phyloP scores from a whole-genome alignment of 2,113 vertebrate genomes.

The Mormyrus iriodes region DNA sequence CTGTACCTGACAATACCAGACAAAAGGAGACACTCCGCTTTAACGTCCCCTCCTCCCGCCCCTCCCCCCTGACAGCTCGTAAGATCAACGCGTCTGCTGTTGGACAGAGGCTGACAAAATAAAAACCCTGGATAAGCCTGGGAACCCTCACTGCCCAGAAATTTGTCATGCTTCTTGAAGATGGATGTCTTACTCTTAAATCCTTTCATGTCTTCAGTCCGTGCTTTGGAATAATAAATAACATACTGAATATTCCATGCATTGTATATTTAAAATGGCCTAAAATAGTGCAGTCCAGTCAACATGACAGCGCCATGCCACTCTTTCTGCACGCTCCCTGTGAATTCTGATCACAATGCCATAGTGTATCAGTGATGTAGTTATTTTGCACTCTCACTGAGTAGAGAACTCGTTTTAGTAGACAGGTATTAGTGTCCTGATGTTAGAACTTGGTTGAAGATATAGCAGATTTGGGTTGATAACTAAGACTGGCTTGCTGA shows the following conservation, averaged over 20 bases:
- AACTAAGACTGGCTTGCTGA: background rate
- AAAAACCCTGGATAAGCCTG: background rate
- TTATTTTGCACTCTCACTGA: background rate
- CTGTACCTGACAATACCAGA: slow-evolving; percentile 8
- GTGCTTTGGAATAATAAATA: background rate
- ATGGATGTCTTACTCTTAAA: slow-evolving; percentile 4
- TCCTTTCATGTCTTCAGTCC: background rate
- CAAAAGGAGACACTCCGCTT: background rate
- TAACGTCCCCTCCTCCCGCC: background rate
- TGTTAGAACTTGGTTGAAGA: background rate
- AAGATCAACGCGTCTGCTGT: background rate
- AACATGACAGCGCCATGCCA: background rate
- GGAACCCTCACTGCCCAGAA: background rate
- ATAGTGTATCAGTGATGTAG: background rate
- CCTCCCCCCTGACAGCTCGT: background rate
- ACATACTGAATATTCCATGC: background rate
- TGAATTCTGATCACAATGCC: background rate
- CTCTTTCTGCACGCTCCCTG: background rate
- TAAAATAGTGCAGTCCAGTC: background rate
- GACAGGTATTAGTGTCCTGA: background rate
- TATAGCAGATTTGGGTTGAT: background rate
- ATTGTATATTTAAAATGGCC: background rate
- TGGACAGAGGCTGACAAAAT: background rate
- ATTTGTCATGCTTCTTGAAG: background rate
- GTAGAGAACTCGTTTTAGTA: background rate